These are phyloP conservation scores for Globodera ellingtonae DNA, from an alignment of 1,140 invertebrate genomes.

Conservation along the genomic window DNA sequence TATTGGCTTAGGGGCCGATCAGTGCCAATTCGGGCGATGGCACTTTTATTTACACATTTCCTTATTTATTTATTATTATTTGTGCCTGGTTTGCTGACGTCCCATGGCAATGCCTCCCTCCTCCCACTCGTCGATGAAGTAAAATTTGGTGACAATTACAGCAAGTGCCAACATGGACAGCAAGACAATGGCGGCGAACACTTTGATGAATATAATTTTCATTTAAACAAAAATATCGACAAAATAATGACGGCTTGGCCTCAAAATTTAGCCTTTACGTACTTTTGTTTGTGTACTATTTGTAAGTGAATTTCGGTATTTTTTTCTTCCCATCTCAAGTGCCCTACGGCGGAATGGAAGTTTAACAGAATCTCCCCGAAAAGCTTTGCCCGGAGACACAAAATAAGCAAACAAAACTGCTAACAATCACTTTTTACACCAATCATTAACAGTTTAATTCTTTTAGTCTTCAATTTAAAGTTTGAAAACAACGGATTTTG, in stretches of 20 bases:
- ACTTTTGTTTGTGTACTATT: too few relatives aligned
- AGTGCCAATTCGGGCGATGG: too few relatives aligned
- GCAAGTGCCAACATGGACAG: background rate
- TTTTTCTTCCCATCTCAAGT: background rate
- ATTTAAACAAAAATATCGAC: background rate
- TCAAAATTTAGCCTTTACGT: too few relatives aligned
- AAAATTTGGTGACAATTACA: background rate
- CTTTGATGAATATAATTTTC: constrained; percentile 1
- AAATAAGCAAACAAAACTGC: background rate
- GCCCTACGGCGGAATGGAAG: background rate
- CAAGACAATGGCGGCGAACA: background rate
- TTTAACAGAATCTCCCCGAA: background rate
- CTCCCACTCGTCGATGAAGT: constrained; percentile 9
- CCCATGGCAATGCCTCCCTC: background rate
- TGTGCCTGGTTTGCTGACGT: background rate
- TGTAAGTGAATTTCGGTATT: background rate
- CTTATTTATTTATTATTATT: background rate
- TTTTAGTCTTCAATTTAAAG: too few relatives aligned
- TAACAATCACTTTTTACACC: background rate
- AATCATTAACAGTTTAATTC: too few relatives aligned
- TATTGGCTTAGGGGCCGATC: too few relatives aligned
- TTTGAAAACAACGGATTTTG: too few relatives aligned
- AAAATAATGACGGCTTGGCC: background rate
- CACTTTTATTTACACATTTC: background rate
- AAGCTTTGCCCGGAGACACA: background rate